Evolutionary conservation across 2,797 vertebrate genomes (phyloP).

Genomic region (Sebastiscus albofasciatus): DNA sequence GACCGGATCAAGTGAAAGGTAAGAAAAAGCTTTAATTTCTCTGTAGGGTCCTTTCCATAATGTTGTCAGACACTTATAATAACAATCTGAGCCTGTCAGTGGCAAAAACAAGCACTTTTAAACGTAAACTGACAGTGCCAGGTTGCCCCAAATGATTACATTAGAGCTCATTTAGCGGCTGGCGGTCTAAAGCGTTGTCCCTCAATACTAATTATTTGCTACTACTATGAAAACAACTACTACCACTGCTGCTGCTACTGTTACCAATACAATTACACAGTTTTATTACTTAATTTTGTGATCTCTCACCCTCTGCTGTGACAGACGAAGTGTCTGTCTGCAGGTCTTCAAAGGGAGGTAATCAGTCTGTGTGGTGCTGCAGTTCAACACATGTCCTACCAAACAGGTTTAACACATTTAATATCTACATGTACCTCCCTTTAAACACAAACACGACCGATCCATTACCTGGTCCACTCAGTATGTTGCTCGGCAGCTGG

Average conservation of each 20-base stretch:
- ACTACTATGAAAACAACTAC: background rate
- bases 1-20: too few species aligned
- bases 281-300: background rate
- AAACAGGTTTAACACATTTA: constrained; percentile 11
- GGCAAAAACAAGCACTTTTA: too few species aligned
- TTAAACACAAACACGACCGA: background rate
- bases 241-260: background rate
- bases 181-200: too few species aligned
- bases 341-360: constrained; percentile 18
- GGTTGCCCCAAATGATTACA: too few species aligned
- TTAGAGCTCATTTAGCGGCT: too few species aligned
- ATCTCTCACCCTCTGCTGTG: constrained; percentile 27
- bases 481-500: constrained; percentile 24
- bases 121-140: too few species aligned
- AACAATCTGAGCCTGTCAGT: too few species aligned
- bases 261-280: background rate
- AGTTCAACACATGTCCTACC: constrained; percentile 30
- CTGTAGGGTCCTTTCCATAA: too few species aligned
- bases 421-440: background rate
- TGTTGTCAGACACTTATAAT: too few species aligned
- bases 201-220: background rate
- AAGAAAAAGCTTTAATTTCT: too few species aligned
- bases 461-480: constrained; percentile 55
- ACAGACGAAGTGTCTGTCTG: constrained; percentile 6
- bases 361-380: constrained; percentile 48